phyloP scores from a whole-genome alignment of 2,888 invertebrate species.

The Noctua comes region DNA sequence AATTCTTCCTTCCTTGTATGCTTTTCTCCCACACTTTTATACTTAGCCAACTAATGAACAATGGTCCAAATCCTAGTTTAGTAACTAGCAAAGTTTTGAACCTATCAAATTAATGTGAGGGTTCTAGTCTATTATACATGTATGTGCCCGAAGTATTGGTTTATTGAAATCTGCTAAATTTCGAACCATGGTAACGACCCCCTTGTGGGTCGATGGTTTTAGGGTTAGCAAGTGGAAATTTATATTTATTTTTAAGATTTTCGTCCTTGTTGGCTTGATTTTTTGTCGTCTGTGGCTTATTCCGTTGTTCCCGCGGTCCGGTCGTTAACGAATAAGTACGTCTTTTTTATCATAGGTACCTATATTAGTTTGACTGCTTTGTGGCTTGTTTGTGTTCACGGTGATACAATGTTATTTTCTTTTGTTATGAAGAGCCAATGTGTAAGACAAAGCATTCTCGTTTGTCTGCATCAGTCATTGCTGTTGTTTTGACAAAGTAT shows the following conservation, averaged over 20 bases:
- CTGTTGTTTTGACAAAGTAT: neutral
- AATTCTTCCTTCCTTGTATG: neutral
- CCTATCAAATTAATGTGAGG: slow-evolving; percentile 57
- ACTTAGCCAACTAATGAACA: slow-evolving; percentile 32
- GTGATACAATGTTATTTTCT: neutral
- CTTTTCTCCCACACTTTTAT: slow-evolving; percentile 1
- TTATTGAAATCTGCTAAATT: slow-evolving; percentile 63
- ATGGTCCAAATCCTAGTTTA: slow-evolving; percentile 43
- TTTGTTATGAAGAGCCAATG: neutral
- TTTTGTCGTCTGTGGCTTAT: neutral
- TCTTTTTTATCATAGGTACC: neutral
- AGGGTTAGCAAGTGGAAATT: neutral
- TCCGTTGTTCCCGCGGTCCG: neutral
- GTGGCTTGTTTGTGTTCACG: neutral
- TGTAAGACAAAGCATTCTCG: neutral
- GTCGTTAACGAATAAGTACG: neutral
- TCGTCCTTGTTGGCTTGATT: neutral
- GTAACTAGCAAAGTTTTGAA: slow-evolving; percentile 51
- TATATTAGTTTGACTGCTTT: neutral
- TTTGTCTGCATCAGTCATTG: neutral
- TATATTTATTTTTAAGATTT: neutral
- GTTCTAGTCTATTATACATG: slow-evolving; percentile 60
- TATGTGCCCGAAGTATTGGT: slow-evolving; percentile 38
- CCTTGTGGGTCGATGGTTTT: slow-evolving; percentile 41
- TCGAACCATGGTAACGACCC: slow-evolving; percentile 45